Percentiles rank a stretch among this genome's conserved stretches.
phyloP scores from a whole-genome alignment of 64 coral and sea anemone genomes.

The Porites lutea region DNA sequence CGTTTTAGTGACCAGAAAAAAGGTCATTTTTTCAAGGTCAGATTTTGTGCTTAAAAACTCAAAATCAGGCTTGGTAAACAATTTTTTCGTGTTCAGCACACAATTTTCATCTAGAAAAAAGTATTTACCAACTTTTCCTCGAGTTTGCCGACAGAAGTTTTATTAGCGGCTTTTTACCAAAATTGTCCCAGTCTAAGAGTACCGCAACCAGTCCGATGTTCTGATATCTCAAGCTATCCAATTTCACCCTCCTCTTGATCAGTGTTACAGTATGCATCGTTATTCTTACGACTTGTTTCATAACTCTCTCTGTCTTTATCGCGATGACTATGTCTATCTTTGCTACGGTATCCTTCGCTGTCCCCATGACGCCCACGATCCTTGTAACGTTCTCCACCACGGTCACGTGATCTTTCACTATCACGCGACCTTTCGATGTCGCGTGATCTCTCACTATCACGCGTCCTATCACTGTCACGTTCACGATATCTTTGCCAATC shows the following conservation, averaged over 20 bases:
- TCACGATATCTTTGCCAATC: slow-evolving; percentile 27
- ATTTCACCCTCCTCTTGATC: not conserved
- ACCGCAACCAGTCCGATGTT: too few species aligned
- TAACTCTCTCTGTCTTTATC: slow-evolving; percentile 8
- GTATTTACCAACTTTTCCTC: too few species aligned
- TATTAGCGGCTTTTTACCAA: too few species aligned
- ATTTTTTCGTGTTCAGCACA: too few species aligned
- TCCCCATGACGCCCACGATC: slow-evolving; percentile 32
- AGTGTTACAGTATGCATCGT: not conserved
- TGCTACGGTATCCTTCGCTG: not conserved
- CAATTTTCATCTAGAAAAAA: too few species aligned
- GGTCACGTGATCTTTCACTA: slow-evolving; percentile 42
- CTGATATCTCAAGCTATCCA: not conserved
- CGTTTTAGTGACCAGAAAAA: too few species aligned
- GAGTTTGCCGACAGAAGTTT: too few species aligned
- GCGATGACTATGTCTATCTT: slow-evolving; percentile 9
- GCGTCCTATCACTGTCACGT: slow-evolving; percentile 22
- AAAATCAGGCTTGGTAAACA: too few species aligned
- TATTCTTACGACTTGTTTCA: not conserved
- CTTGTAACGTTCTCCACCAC: slow-evolving; percentile 39
- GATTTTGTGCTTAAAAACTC: too few species aligned
- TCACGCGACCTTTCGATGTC: slow-evolving; percentile 6
- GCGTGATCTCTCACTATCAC: slow-evolving; percentile 26
- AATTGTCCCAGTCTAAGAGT: too few species aligned
- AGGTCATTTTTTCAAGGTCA: too few species aligned